Percentiles rank a stretch among this genome's conserved stretches.
These are phyloP conservation scores for Acrossocheilus wenchowensis DNA, from an alignment of 2,797 vertebrate species.

Conservation along the genomic window DNA sequence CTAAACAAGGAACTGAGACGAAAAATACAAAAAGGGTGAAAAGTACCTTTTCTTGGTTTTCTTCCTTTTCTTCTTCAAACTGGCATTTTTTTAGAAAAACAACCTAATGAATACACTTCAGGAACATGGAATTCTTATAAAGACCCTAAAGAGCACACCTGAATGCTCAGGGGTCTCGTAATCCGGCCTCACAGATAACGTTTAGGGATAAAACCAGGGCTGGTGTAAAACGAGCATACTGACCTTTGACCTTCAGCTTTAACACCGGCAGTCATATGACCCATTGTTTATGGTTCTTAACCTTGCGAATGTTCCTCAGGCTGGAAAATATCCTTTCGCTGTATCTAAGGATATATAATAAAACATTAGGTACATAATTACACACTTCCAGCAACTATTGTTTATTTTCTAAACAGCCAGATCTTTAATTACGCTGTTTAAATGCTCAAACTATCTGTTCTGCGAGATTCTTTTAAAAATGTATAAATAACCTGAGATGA, in stretches of 20 bases:
- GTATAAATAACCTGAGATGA: slow-evolving; percentile 10
- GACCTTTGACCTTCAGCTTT: slow-evolving; percentile 53
- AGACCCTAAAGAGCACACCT: slow-evolving; percentile 65
- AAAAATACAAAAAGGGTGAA: neutral
- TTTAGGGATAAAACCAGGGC: slow-evolving; percentile 23
- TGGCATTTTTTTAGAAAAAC: neutral
- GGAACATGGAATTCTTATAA: slow-evolving; percentile 63
- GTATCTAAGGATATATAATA: neutral
- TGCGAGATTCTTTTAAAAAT: neutral
- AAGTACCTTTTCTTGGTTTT: neutral
- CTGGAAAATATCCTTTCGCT: neutral
- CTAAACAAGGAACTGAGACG: neutral
- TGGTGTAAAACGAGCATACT: slow-evolving; percentile 26
- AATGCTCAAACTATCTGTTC: neutral
- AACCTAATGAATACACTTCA: slow-evolving; percentile 42
- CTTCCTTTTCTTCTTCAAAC: neutral
- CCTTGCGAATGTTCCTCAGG: slow-evolving; percentile 3
- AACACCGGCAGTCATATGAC: slow-evolving; percentile 13
- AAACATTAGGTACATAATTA: neutral
- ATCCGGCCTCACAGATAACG: slow-evolving; percentile 5
- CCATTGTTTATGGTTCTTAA: neutral
- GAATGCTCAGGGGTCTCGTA: slow-evolving; percentile 62
- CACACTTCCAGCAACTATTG: neutral
- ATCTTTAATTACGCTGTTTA: neutral
- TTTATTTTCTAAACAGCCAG: neutral